A percentile compares a stretch with the other conserved stretches of the same genome.
phyloP scores from a whole-genome alignment of 2,113 vertebrate species.

The Vicugna pacos region DNA sequence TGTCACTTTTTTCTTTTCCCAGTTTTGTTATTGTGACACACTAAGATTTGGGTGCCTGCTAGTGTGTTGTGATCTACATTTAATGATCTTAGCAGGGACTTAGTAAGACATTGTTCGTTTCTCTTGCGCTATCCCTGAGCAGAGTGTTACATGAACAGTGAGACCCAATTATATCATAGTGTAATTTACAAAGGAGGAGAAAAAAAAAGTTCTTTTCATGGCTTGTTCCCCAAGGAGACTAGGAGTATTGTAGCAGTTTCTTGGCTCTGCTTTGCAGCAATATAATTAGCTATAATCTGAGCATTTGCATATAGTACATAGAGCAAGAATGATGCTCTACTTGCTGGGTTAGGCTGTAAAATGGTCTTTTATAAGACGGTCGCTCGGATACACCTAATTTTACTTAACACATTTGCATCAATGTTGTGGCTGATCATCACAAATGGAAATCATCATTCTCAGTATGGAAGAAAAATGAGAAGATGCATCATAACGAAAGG shows the following conservation, averaged over 20 bases:
- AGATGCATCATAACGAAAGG: constrained; percentile 74
- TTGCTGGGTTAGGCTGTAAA: constrained; percentile 73
- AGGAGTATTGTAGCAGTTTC: constrained; percentile 81
- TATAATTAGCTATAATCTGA: constrained; percentile 84
- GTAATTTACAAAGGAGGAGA: constrained; percentile 86
- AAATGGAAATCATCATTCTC: constrained; percentile 80
- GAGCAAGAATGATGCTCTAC: constrained; percentile 73
- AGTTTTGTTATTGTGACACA: constrained; percentile 87
- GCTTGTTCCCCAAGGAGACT: constrained; percentile 81
- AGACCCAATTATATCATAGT: constrained; percentile 87
- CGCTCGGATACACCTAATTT: constrained; percentile 78
- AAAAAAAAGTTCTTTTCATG: constrained; percentile 82
- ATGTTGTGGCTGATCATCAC: constrained; percentile 78
- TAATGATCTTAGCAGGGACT: constrained; percentile 89
- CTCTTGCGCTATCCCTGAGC: constrained; percentile 83
- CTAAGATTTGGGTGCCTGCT: constrained; percentile 84
- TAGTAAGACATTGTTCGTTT: constrained; percentile 88
- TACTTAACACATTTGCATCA: constrained; percentile 78
- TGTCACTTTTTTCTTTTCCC: constrained; percentile 85
- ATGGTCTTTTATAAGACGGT: constrained; percentile 72
- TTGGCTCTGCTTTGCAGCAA: constrained; percentile 84
- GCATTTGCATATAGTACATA: constrained; percentile 80
- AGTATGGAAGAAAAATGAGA: constrained; percentile 73
- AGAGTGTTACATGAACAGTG: constrained; percentile 83
- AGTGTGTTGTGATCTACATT: constrained; percentile 89